Evolutionary conservation across 2,113 vertebrate species (phyloP).

Genomic region (Notarius quadriscutis): DNA sequence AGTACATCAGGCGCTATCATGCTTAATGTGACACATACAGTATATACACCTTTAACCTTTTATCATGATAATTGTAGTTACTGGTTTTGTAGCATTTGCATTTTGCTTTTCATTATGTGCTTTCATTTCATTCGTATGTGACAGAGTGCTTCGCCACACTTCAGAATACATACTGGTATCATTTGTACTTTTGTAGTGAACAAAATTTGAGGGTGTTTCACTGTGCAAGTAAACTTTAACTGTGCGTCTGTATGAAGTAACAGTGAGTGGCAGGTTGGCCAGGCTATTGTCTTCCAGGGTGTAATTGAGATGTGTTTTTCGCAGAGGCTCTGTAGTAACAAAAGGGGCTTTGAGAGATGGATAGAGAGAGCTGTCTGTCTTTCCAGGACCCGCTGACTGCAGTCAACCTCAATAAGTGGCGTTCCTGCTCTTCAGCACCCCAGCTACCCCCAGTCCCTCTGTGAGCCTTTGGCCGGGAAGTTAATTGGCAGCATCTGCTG

Average conservation of each 20-base stretch:
- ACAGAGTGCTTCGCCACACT: not conserved
- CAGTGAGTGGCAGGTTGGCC: conserved; percentile 56
- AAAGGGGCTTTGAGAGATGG: conserved; percentile 39
- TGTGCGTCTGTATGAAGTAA: conserved; percentile 9
- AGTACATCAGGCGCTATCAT: not conserved
- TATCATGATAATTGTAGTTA: not conserved
- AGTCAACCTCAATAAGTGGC: conserved; percentile 51
- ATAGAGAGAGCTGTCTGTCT: conserved; percentile 25
- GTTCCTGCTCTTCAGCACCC: conserved; percentile 47
- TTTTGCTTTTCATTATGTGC: not conserved
- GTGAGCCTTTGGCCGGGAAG: conserved; percentile 70
- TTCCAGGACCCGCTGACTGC: conserved; percentile 37
- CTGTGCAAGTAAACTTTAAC: conserved; percentile 11
- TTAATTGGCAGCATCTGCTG: conserved; percentile 94
- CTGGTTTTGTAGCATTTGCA: not conserved
- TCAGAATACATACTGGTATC: not conserved
- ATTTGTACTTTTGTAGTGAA: not conserved
- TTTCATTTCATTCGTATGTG: not conserved
- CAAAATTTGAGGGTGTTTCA: not conserved
- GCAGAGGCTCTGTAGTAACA: conserved; percentile 51
- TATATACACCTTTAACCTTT: not conserved
- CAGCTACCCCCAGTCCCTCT: conserved; percentile 30
- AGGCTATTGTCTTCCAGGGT: conserved; percentile 35
- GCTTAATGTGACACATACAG: not conserved
- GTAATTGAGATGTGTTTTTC: conserved; percentile 59